These are phyloP conservation scores for Pantala flavescens DNA, from an alignment of 1,140 invertebrate genomes.

Conservation along the genomic window DNA sequence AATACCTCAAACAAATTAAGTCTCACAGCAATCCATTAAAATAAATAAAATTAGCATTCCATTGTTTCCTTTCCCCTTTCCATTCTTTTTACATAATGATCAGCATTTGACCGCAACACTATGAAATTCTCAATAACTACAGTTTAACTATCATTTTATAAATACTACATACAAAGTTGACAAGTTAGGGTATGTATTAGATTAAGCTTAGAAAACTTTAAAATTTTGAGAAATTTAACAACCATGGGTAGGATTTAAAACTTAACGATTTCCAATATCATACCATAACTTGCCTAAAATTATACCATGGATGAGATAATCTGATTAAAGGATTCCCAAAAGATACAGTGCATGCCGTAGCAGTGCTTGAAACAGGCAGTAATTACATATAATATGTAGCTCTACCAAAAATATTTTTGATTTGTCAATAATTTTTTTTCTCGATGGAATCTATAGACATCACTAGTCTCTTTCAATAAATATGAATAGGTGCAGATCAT, in stretches of 20 bases:
- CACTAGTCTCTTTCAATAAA: no score
- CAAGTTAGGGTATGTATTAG: not conserved
- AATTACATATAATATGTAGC: no score
- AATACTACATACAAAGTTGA: not conserved
- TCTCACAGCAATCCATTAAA: constrained; percentile 6
- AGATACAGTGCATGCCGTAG: no score
- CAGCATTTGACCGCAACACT: not conserved
- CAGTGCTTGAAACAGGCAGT: not conserved
- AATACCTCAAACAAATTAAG: not conserved
- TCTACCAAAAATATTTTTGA: no score
- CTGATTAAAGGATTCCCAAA: not conserved
- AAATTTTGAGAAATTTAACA: not conserved
- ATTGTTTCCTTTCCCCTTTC: constrained; percentile 1
- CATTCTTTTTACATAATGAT: not conserved
- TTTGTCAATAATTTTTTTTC: no score
- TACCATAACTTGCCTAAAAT: not conserved
- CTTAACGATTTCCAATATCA: not conserved
- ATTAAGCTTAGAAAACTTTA: not conserved
- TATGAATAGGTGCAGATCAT: no score
- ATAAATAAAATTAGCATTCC: constrained; percentile 1
- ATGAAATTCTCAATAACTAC: not conserved
- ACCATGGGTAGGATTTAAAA: not conserved
- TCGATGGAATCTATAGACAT: no score
- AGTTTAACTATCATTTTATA: not conserved
- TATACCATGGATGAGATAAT: not conserved